Base-by-base conservation (phyloP, 2,113 vertebrate genomes). In the Bolborhynchus lineola region DNA sequence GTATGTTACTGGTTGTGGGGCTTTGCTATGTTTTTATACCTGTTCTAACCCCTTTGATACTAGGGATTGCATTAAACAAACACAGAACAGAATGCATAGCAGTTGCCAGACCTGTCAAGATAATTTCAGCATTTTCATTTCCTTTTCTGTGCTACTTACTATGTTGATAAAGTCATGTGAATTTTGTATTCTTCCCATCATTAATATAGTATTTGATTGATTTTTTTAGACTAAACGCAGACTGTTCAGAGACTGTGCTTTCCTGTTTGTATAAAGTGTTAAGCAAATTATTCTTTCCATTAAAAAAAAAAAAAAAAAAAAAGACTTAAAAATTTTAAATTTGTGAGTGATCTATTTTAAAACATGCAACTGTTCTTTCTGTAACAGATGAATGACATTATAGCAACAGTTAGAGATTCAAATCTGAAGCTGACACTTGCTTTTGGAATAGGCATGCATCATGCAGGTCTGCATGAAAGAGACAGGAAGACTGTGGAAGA, bases 391-490 rank as follows among this genome's bases (percentile, higher is more conserved):
- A 98, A 98, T 62, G 98, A 98, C 91, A 98, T 99, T 95, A 99
- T 99, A 87, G 98, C 74, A 81, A 99, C 99, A 5, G 93, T 99
- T 26, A 98, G 98, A 94, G 99, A 99, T 82, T 99, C 99, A 7
- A 99, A 99, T 96, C 98, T 99, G 95, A 99, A 99, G 97, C 97
- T 99, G 62, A 99, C 99, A 1, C 98, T 99, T 95, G 99, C 99
- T 28, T 99, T 99, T 80, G 99, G 99, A 87, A 99, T 99, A 85
- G 99, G 99, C 78, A 99, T 99, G 98, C 99, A 99, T 93, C 99
- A 99, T 39, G 99, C 99, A 0, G 99, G 99, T 3, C 97, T 99
- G 49, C 99, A 99, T 35, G 99, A 99, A 72, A 98, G 99, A 80
- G 99, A 99, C 98, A 97, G 99, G n/a, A 99, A 98, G 96, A 99